Base-by-base conservation (phyloP, 2,113 vertebrate species). In the Pollimyrus isidori region DNA sequence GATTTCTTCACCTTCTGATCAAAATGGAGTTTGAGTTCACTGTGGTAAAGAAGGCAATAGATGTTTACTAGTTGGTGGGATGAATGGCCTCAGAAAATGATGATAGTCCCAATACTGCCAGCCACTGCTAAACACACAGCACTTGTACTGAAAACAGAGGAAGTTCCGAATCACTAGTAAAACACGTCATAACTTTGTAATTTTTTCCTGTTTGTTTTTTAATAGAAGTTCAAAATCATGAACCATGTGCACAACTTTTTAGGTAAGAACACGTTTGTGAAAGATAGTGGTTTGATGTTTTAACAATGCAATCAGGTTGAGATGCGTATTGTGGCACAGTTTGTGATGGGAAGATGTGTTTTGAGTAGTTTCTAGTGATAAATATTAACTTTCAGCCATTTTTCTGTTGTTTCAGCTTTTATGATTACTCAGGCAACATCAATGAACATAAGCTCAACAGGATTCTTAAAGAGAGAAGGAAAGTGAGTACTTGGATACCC, bases 211-310 rank as follows among this genome's bases (percentile, higher is more conserved):
- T 19, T 91, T 35, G 35, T 35, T 89, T 91, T 80, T 94, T 89
- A 95, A 92, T 96, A 99, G 98, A 99, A 96, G 97, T 99, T 93
- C 98, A 99, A 94, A 98, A 98, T 93, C 98, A 99, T 95, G 97
- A 99, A 89, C 98, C 98, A 86, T 99, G 98, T 96, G 95, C 98
- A 92, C 97, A 98, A 92, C 97, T 99, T 90, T 99, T 99, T 97
- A 99, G 98, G 98, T 99, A 97, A 98, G 98, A 90, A 89, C 30
- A 46, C 53, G 45, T 85, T 83, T 85, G 73, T 80, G 30, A 21
- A 45, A 83, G 21, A 23, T 9, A 21, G 21, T 83, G 42, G 21
- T 84, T 46, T 84, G 23, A 84, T 21, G 21, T 23, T 84, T 84
- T 84, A 46, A 84, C 82, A 6, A 84, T 48, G 23, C n/a, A 46